Evolutionary conservation across 2,797 vertebrate species (phyloP).

Genomic region (Mycteria americana): DNA sequence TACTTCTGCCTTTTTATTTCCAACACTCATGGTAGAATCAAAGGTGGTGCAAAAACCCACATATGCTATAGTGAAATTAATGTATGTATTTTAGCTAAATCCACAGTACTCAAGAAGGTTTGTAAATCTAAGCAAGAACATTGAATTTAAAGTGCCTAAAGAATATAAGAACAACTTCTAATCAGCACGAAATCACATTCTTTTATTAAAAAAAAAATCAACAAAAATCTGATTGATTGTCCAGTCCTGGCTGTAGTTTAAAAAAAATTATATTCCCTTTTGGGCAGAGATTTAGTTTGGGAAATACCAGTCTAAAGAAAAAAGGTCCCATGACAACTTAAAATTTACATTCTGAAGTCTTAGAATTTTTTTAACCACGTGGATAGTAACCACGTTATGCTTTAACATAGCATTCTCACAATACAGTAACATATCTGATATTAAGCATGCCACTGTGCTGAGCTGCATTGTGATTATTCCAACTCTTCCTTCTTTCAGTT

Average conservation of each 20-base stretch:
- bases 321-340: neutral
- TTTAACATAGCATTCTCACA: neutral
- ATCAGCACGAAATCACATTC: neutral
- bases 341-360: neutral
- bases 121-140: neutral
- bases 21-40: neutral
- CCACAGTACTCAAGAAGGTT: neutral
- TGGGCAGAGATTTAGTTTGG: neutral
- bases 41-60: neutral
- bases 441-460: neutral
- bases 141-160: neutral
- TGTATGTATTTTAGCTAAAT: neutral
- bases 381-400: neutral
- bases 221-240: neutral
- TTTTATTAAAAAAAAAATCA: neutral
- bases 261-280: neutral
- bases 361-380: neutral
- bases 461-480: neutral
- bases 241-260: neutral
- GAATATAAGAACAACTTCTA: neutral
- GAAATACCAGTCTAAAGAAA: neutral
- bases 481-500: neutral
- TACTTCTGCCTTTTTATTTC: neutral
- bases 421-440: neutral
- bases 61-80: neutral